Evolutionary conservation across 2,888 invertebrate species (phyloP), one percentile per base, ranked within the genome.

Genomic region (Pyrrhosoma nymphula): DNA sequence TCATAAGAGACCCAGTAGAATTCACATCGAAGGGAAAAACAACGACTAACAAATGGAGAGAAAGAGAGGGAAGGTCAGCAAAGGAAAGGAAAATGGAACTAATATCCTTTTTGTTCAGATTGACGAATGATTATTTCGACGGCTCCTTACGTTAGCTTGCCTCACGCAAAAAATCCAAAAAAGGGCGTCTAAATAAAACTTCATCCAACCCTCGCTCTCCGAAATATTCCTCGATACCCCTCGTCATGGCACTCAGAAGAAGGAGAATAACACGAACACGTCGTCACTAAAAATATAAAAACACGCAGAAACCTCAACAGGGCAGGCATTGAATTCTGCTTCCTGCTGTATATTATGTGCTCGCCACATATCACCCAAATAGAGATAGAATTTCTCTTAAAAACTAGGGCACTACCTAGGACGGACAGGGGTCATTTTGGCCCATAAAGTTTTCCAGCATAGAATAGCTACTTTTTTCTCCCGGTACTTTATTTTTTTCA

Each of bases 111-210:
- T 69, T 82, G n/a, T 82, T 82, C 16, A 30, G 35, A 82, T 82
- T 30, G 35, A 82, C 82, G 35, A 82, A 82, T 82, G 82, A 82
- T 82, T 30, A 82, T 82, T 82, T 82, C 82, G 35, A 35, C 82
- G 30, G 35, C 82, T n/a, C 18, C 35, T 69, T n/a, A 12, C n/a
- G n/a, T 6, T 35, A 3, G 82, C 82, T 82, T 35, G 14, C 35
- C 30, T 35, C 35, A 10, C 14, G 82, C 35, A 82, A 82, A 35
- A 82, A 16, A 82, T 82, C 16, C 82, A 35, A 35, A 35, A 20
- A 60, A 47, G 26, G 69, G 69, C 69, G 23, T 26, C 69, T 10
- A 69, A n/a, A 69, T 69, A 69, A n/a, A 69, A 69, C 69, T 26
- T 23, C 69, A 69, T n/a, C 69, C 69, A n/a, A 26, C 20, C 26